phyloP scores from a whole-genome alignment of 2,797 vertebrate genomes.

The Enteromius fasciolatus region DNA sequence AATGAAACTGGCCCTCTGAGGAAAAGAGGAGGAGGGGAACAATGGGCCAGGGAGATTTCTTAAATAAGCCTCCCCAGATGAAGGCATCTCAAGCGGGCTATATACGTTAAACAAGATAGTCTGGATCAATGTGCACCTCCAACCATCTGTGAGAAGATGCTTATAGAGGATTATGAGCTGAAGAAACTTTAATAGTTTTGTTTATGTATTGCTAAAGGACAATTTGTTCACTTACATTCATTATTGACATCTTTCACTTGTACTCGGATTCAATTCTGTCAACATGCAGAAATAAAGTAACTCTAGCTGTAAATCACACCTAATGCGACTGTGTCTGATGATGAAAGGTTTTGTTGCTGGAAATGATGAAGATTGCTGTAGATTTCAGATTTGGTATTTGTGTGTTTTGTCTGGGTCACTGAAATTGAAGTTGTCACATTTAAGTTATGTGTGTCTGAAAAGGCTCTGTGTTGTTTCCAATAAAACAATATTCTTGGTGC shows the following conservation, averaged over 20 bases:
- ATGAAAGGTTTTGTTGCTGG: not conserved
- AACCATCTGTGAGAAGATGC: constrained; percentile 37
- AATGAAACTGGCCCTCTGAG: constrained; percentile 69
- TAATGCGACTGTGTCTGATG: constrained; percentile 1
- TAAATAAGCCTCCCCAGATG: constrained; percentile 71
- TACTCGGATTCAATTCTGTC: not conserved
- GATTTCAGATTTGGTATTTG: constrained; percentile 4
- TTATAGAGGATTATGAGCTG: constrained; percentile 28
- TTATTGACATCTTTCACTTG: constrained; percentile 7
- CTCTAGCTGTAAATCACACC: constrained; percentile 14
- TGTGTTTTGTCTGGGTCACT: constrained; percentile 20
- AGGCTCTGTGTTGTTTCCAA: constrained; percentile 47
- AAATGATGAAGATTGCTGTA: constrained; percentile 2
- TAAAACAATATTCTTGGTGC: constrained; percentile 46
- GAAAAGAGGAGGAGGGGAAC: constrained; percentile 67
- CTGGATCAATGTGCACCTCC: constrained; percentile 37
- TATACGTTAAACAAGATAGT: constrained; percentile 24
- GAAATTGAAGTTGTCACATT: constrained; percentile 42
- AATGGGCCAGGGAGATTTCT: constrained; percentile 71
- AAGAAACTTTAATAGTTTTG: constrained; percentile 2
- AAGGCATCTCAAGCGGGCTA: constrained; percentile 50
- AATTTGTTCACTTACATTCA: constrained; percentile 13
- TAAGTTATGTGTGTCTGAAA: constrained; percentile 49
- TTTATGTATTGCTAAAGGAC: constrained; percentile 13
- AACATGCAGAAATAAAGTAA: not conserved